A percentile compares a stretch with the other conserved stretches of the same genome.
These are phyloP conservation scores for Oscheius sp. DNA, from an alignment of 2,888 invertebrate genomes.

Conservation along the genomic window DNA sequence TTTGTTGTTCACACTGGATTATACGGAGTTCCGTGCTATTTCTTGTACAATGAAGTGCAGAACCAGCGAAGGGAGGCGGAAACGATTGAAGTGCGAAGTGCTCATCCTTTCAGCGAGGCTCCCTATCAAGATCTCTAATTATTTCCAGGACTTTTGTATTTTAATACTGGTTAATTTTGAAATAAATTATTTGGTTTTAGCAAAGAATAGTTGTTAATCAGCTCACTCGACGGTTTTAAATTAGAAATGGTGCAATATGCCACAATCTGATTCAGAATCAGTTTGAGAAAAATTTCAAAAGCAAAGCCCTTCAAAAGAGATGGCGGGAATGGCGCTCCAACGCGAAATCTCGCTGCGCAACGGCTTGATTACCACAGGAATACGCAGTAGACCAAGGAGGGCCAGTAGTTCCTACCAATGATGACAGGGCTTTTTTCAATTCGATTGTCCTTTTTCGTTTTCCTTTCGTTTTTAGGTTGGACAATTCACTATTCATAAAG, in stretches of 20 bases:
- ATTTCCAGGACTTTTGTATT: no score
- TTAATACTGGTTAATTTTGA: no score
- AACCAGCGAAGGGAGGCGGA: conserved; percentile 28
- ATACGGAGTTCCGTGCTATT: conserved; percentile 60
- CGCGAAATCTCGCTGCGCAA: conserved; percentile 23
- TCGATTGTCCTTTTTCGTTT: not conserved
- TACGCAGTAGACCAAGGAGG: conserved; percentile 5
- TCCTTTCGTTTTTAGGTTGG: conserved; percentile 2
- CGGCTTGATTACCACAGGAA: conserved; percentile 12
- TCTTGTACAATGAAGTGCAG: conserved; percentile 61
- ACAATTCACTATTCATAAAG: no score
- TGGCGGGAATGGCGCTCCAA: not conserved
- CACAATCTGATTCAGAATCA: no score
- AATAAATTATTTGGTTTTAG: conserved; percentile 3
- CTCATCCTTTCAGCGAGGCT: conserved; percentile 40
- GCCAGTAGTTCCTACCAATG: not conserved
- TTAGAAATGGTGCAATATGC: no score
- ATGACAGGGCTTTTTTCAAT: not conserved
- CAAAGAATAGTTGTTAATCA: no score
- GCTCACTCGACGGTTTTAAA: no score
- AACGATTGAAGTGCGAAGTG: conserved; percentile 42
- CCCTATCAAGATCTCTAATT: conserved; percentile 33
- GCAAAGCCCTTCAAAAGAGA: not conserved
- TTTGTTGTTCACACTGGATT: conserved; percentile 62
- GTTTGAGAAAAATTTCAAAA: no score